Evolutionary conservation across 2,797 vertebrate genomes (phyloP).

Genomic region (Ceryle rudis): DNA sequence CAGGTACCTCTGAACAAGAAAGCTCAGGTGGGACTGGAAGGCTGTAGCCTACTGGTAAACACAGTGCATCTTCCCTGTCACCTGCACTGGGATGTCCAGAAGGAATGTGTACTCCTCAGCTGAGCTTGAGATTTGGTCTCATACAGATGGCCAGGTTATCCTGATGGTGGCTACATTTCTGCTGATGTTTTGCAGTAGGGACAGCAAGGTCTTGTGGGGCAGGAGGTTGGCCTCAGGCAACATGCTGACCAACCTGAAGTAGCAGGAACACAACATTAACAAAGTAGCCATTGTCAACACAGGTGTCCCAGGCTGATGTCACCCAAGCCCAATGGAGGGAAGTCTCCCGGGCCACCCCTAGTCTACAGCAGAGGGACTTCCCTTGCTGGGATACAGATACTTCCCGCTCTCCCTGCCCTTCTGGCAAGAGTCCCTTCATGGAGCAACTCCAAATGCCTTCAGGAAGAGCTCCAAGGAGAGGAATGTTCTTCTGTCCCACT

Average conservation of each 20-base stretch:
- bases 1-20: too few species aligned
- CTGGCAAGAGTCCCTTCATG: not conserved
- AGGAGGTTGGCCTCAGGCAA: not conserved
- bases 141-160: too few species aligned
- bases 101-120: too few species aligned
- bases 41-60: too few species aligned
- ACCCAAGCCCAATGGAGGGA: not conserved
- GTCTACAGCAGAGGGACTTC: not conserved
- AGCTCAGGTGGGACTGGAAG: too few species aligned
- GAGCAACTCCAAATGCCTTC: not conserved
- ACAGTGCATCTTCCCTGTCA: too few species aligned
- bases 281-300: not conserved
- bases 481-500: not conserved
- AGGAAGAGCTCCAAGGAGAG: too few species aligned
- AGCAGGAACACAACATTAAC: not conserved
- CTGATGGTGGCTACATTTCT: too few species aligned
- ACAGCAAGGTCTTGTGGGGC: not conserved
- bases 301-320: not conserved
- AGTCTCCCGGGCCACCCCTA: not conserved
- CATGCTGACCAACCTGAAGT: not conserved
- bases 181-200: not conserved
- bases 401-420: not conserved
- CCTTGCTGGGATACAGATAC: not conserved
- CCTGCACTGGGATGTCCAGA: too few species aligned
- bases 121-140: too few species aligned